Evolutionary conservation across 2,888 invertebrate genomes (phyloP).

Genomic region (Nemurella pictetii): DNA sequence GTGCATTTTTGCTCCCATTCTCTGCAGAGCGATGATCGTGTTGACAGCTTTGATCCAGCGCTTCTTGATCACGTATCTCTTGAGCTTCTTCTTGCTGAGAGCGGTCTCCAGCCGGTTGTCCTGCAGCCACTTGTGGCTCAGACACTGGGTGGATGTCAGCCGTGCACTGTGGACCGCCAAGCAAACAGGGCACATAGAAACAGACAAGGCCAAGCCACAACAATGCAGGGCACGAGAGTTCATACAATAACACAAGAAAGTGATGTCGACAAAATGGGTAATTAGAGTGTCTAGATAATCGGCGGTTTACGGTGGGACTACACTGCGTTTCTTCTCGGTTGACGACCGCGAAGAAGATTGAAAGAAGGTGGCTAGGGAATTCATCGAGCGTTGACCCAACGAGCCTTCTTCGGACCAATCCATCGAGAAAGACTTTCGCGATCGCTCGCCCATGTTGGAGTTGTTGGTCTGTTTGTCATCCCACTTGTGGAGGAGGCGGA

Average conservation of each 20-base stretch:
- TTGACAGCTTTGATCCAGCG: conserved; percentile 90
- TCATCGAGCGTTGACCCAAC: conserved; percentile 76
- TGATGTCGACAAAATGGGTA: not conserved
- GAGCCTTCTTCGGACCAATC: conserved; percentile 75
- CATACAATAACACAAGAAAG: not conserved
- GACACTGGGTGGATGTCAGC: conserved; percentile 68
- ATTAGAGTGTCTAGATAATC: not conserved
- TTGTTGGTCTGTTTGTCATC: conserved; percentile 59
- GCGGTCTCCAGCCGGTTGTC: conserved; percentile 56
- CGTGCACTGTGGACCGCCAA: conserved; percentile 63
- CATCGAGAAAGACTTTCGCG: conserved; percentile 68
- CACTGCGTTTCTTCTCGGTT: conserved; percentile 52
- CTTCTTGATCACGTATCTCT: conserved; percentile 85
- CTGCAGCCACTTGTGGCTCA: conserved; percentile 80
- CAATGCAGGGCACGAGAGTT: not conserved
- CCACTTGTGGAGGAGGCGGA: conserved; percentile 77
- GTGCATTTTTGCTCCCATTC: conserved; percentile 80
- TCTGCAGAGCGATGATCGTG: conserved; percentile 79
- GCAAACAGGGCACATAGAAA: not conserved
- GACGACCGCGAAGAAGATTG: conserved; percentile 56
- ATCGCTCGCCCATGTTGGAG: conserved; percentile 46
- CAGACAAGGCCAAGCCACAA: not conserved
- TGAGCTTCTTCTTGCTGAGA: conserved; percentile 77
- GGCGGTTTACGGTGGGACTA: conserved; percentile 52
- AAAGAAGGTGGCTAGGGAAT: conserved; percentile 79